Evolutionary conservation across 2,888 invertebrate species (phyloP).

Genomic region (Cinara cedri): DNA sequence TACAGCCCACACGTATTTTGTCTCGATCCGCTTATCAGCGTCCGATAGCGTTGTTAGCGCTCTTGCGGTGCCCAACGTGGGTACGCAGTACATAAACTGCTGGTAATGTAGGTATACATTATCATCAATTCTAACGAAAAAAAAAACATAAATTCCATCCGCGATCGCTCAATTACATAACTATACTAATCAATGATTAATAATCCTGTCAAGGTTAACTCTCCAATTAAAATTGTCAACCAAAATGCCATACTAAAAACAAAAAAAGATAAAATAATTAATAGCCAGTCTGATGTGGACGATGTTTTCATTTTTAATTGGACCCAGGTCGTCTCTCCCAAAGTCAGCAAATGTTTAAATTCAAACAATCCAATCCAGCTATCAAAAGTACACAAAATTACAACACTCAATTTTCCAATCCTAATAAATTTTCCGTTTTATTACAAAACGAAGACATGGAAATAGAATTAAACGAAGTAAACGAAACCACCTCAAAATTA

Average conservation of each 20-base stretch:
- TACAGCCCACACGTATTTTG: too few relatives aligned
- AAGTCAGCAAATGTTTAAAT: background rate
- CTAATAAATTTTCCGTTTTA: background rate
- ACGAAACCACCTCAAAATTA: background rate
- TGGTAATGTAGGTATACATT: too few relatives aligned
- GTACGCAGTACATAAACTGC: too few relatives aligned
- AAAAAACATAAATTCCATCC: too few relatives aligned
- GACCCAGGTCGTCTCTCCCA: background rate
- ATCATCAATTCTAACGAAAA: too few relatives aligned
- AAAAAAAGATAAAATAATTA: background rate
- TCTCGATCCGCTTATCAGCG: too few relatives aligned
- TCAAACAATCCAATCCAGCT: background rate
- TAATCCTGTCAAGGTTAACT: too few relatives aligned
- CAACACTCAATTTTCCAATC: background rate
- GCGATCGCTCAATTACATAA: too few relatives aligned
- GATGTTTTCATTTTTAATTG: background rate
- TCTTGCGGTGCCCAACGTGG: too few relatives aligned
- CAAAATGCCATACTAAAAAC: background rate
- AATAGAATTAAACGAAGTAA: background rate
- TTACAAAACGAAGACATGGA: background rate
- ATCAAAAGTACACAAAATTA: background rate
- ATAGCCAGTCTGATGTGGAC: background rate
- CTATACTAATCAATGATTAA: too few relatives aligned
- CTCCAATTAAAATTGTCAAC: conserved; percentile 2
- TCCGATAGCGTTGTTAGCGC: too few relatives aligned